A percentile compares a stretch with the other conserved stretches of the same genome.
Conservation (phyloP, 2,113 vertebrate genomes). For the Alligator sinensis region DNA sequence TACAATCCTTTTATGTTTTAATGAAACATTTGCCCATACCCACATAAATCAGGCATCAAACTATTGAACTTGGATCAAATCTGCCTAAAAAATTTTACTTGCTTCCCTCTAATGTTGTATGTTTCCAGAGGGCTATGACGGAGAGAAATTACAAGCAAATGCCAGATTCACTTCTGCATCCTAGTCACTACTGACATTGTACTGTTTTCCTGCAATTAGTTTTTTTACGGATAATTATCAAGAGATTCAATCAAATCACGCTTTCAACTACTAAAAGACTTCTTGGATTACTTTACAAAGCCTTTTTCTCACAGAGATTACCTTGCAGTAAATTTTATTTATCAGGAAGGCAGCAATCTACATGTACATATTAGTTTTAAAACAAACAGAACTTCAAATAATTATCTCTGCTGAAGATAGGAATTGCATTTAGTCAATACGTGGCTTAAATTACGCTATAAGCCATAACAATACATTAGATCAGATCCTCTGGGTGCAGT, state of each 20-base stretch:
- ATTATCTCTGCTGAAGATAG: constrained; percentile 3
- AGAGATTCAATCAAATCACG: neutral
- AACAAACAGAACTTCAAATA: constrained; percentile 57
- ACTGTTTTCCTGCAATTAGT: neutral
- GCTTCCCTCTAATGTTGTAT: neutral
- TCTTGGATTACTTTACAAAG: neutral
- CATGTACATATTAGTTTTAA: constrained; percentile 7
- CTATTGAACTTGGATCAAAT: neutral
- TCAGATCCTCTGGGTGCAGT: constrained; percentile 22
- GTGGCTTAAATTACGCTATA: constrained; percentile 53
- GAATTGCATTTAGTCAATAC: constrained; percentile 48
- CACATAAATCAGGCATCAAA: neutral
- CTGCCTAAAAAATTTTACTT: too few relatives aligned
- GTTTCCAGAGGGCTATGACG: neutral
- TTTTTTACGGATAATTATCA: constrained; percentile 9
- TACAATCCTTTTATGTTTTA: neutral
- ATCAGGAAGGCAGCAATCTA: neutral
- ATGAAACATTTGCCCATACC: neutral
- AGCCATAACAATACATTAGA: constrained; percentile 56
- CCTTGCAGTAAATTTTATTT: constrained; percentile 11
- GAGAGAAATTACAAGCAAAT: neutral
- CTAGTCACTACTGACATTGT: neutral
- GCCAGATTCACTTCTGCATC: neutral
- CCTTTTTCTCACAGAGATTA: neutral
- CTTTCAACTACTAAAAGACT: neutral